Evolutionary conservation across 1,140 invertebrate genomes (phyloP).

Genomic region (Lucilia sericata): DNA sequence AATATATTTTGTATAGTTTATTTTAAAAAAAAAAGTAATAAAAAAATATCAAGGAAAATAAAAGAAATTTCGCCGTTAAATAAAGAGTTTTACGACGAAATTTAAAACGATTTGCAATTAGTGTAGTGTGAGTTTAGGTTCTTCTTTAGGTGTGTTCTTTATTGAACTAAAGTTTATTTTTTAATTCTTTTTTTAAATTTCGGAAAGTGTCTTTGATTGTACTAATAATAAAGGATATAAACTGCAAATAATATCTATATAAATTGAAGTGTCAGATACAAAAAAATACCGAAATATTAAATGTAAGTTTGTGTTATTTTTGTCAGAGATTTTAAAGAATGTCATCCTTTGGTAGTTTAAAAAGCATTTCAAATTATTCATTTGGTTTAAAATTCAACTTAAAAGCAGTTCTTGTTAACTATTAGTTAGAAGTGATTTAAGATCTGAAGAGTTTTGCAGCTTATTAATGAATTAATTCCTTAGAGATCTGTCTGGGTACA

Average conservation of each 20-base stretch:
- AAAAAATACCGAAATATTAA: background rate
- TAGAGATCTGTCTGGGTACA: background rate
- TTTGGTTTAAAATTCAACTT: no score
- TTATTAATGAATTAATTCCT: background rate
- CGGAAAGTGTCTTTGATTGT: background rate
- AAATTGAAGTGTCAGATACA: constrained; percentile 4
- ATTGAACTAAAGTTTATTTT: background rate
- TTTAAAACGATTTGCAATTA: background rate
- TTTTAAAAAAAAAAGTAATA: no score
- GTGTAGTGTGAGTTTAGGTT: background rate
- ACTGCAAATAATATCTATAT: background rate
- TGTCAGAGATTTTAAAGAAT: background rate
- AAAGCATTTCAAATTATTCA: no score
- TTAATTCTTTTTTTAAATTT: background rate
- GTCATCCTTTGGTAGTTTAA: background rate
- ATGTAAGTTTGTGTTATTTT: background rate
- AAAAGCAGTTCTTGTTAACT: no score
- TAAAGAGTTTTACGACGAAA: no score
- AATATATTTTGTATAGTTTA: background rate
- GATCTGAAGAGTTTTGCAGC: no score
- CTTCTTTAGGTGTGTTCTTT: background rate
- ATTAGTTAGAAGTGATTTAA: no score
- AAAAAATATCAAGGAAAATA: background rate
- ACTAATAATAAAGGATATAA: background rate
- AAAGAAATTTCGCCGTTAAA: background rate